Evolutionary conservation across 2,797 vertebrate species (phyloP).

Genomic region (Hyperoplus lanceolatus): DNA sequence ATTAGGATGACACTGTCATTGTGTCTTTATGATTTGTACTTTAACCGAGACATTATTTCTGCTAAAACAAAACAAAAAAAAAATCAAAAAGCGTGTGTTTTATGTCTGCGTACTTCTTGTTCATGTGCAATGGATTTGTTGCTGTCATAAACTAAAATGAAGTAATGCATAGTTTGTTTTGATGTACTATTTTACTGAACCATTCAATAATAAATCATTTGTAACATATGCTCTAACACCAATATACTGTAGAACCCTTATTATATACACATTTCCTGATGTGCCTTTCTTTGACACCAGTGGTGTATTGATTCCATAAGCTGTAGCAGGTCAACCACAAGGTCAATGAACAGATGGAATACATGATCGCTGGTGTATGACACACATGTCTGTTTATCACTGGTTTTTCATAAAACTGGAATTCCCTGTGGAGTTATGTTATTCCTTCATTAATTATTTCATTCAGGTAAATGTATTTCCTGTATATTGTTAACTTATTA

Average conservation of each 20-base stretch:
- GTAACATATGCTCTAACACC: not conserved
- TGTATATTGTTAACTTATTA: too few relatives aligned
- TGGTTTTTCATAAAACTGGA: too few relatives aligned
- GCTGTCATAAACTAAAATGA: not conserved
- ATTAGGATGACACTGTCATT: slow-evolving; percentile 6
- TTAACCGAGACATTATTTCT: slow-evolving; percentile 13
- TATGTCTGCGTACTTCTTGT: slow-evolving; percentile 2
- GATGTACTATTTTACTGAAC: slow-evolving; percentile 15
- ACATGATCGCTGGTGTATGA: slow-evolving; percentile 14
- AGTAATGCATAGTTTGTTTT: slow-evolving; percentile 6
- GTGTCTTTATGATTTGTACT: slow-evolving; percentile 18
- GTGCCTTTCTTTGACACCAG: slow-evolving; percentile 21
- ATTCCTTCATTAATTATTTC: too few relatives aligned
- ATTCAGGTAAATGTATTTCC: too few relatives aligned
- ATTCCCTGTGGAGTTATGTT: too few relatives aligned
- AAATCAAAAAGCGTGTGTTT: slow-evolving; percentile 11
- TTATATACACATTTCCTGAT: slow-evolving; percentile 1
- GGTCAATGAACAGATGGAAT: slow-evolving; percentile 13
- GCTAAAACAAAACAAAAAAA: not conserved
- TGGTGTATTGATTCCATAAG: slow-evolving; percentile 33
- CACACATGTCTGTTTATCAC: not conserved
- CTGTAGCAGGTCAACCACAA: slow-evolving; percentile 17
- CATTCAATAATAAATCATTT: slow-evolving; percentile 11
- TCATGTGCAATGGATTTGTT: slow-evolving; percentile 9
- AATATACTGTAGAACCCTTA: too few relatives aligned